Base-by-base conservation (phyloP, 2,113 vertebrate species). In the Jaculus jaculus region DNA sequence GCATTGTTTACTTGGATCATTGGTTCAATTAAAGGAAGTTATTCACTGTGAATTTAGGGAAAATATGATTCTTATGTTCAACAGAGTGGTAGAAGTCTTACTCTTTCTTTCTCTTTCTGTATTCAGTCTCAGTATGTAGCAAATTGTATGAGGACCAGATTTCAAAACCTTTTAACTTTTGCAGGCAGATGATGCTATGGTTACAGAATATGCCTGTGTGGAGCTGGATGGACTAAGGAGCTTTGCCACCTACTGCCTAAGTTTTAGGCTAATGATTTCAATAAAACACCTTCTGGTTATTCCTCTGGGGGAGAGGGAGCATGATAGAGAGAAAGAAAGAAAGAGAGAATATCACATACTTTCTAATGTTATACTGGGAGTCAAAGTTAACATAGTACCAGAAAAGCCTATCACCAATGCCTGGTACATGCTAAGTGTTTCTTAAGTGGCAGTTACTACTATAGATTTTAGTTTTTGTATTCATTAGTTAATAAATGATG, bases 381-480 rank as follows among this genome's bases (percentile, higher is more conserved):
- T 87, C 54, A 60, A 72, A 78, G 79, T 91, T 86, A 92, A 84
- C 71, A 34, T 21, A 63, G 34, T 77, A 42, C 4, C 83, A n/a
- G 47, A 65, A 73, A 92, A 87, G 28, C 10, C n/a, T 68, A 23
- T 68, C 23, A 28, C 42, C 30, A 15, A 68, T 83, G 39, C 18
- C 18, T 83, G 20, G 3, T 66, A 15, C 24, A 13, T 82, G 60
- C 3, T 63, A 72, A 71, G 30, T 63, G 12, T 34, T 85, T 73
- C 32, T 28, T 66, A 90, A 74, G 28, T 65, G 34, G 17, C 39
- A 69, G 18, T 39, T 83, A 18, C 15, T 78, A 39, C 78, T 89
- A 95, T 73, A 42, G 75, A 54, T 71, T 95, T 89, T 63, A 54
- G 58, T 51, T 82, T 92, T 58, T 94, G 7, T 74, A 42, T 90